Evolutionary conservation across 2,888 invertebrate species (phyloP).

Genomic region (Onthophagus sagittarius): DNA sequence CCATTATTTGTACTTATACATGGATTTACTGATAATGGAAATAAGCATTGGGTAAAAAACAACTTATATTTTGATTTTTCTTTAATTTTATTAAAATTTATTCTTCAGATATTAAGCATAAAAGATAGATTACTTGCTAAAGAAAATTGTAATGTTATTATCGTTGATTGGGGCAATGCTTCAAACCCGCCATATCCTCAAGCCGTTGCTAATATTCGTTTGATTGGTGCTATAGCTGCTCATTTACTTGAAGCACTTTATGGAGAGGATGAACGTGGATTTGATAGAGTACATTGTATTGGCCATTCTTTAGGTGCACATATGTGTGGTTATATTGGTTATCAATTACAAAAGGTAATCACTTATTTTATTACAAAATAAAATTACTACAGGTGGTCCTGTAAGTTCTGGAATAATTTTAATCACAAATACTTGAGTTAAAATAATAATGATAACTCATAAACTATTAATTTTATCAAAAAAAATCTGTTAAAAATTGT

Average conservation of each 20-base stretch:
- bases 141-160: slow-evolving; percentile 69
- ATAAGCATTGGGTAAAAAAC: slow-evolving; percentile 68
- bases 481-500: no score
- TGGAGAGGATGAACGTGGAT: slow-evolving; percentile 44
- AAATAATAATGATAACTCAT: no score
- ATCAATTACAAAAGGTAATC: slow-evolving; percentile 62
- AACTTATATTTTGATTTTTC: neutral
- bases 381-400: no score
- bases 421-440: no score
- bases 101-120: slow-evolving; percentile 53
- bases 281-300: slow-evolving; percentile 74
- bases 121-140: slow-evolving; percentile 67
- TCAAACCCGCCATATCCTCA: slow-evolving; percentile 87
- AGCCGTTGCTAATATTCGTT: slow-evolving; percentile 85
- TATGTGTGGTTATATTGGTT: slow-evolving; percentile 79
- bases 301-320: slow-evolving; percentile 88
- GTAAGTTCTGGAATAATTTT: no score
- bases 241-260: slow-evolving; percentile 57
- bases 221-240: slow-evolving; percentile 81
- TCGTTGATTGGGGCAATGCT: slow-evolving; percentile 84
- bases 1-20: slow-evolving; percentile 77
- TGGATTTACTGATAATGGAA: slow-evolving; percentile 82
- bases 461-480: no score
- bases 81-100: slow-evolving; percentile 2
- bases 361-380: neutral